A percentile compares a stretch with the other conserved stretches of the same genome.
These are phyloP conservation scores for Ptychodera flava DNA, from an alignment of 35 echinoderm and acorn worm genomes.

Conservation along the genomic window DNA sequence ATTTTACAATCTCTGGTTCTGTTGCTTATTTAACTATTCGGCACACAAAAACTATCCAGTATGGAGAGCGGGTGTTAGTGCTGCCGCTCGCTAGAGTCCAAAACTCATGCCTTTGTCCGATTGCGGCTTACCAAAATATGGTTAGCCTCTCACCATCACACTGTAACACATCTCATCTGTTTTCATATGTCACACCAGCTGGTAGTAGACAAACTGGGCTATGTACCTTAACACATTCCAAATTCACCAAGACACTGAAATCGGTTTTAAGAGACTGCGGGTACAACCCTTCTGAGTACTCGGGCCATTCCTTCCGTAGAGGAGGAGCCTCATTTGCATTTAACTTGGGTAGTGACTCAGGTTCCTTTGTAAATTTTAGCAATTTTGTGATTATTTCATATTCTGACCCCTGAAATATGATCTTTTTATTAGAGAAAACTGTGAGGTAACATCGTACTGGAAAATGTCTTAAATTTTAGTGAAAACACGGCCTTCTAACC, in stretches of 20 bases:
- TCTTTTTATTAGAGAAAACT: no score
- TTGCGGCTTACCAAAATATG: background rate
- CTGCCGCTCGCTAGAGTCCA: background rate
- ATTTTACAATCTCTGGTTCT: background rate
- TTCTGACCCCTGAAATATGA: no score
- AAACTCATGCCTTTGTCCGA: background rate
- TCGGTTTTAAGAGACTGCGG: background rate
- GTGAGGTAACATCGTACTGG: no score
- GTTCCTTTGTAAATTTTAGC: no score
- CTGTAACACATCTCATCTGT: background rate
- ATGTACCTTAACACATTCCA: background rate
- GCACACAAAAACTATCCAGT: background rate
- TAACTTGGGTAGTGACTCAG: background rate
- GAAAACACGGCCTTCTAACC: no score
- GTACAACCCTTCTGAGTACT: background rate
- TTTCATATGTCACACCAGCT: background rate
- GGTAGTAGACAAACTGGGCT: no score
- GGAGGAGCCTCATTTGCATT: background rate
- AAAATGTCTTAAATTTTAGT: no score
- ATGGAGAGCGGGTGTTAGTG: background rate
- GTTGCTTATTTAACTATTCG: background rate
- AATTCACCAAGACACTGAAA: background rate
- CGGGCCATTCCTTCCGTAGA: background rate
- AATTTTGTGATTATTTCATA: no score
- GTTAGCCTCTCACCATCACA: background rate